Conservation (phyloP, 2,797 vertebrate species). For the Coregonus ussuriensis region DNA sequence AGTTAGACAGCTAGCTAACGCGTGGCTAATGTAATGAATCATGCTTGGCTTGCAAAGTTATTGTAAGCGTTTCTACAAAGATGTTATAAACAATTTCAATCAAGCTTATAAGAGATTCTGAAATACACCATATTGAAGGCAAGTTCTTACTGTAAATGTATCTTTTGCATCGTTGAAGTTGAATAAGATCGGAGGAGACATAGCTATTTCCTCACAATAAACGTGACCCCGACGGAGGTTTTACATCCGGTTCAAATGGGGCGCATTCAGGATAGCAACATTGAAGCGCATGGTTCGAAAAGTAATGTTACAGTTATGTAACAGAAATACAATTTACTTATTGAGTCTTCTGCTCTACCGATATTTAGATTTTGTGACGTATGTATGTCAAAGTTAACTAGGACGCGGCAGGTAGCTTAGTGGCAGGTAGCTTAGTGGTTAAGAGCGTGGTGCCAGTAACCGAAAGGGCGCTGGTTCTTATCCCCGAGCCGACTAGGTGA, state of each 20-base stretch:
- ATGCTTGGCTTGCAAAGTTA: background rate
- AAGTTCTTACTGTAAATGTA: constrained; percentile 73
- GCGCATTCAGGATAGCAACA: background rate
- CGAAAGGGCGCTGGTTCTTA: no score
- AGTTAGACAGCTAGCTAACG: background rate
- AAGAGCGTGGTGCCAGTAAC: no score
- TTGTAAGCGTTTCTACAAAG: background rate
- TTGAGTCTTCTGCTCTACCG: no score
- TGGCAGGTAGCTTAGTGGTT: no score
- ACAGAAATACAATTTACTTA: background rate
- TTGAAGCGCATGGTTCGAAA: background rate
- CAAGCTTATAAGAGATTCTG: fast-evolving
- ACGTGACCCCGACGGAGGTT: background rate
- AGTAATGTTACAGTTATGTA: background rate
- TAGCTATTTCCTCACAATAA: constrained; percentile 51
- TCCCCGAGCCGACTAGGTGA: no score
- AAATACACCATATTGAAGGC: fast-evolving
- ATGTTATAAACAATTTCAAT: background rate
- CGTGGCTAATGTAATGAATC: background rate
- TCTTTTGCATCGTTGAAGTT: constrained; percentile 77
- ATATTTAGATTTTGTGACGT: background rate
- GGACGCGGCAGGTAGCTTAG: no score
- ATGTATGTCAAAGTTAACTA: no score
- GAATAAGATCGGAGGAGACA: constrained; percentile 74
- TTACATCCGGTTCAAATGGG: constrained; percentile 55